Base-by-base conservation (phyloP, 2,888 invertebrate genomes). In the Cyaniris semiargus region DNA sequence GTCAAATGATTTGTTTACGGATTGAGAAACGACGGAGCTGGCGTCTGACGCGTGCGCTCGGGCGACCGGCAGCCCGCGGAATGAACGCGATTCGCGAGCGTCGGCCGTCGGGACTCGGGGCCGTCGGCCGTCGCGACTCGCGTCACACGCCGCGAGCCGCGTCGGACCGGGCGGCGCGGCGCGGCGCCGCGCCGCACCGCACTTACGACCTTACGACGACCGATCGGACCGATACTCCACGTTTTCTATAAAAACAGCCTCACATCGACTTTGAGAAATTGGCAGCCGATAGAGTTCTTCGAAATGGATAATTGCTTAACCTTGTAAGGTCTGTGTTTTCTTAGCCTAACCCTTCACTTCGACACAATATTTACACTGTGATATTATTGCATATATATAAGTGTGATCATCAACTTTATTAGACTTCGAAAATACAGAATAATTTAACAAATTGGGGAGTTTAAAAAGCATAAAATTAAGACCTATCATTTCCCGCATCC, bases 1-100 rank as follows among this genome's bases (percentile, higher is more conserved):
- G 88, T 87, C 84, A 87, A 84, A 83, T 81, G 82, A 86, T 88
- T 90, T 91, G 92, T 92, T 92, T 92, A 89, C 89, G 83, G 82
- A 84, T 82, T 81, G 81, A 80, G 78, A 78, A 79, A 72, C 23
- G 78, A 79, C 79, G 76, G 78, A 77, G 71, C 56, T 56, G 31
- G 78, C 79, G 79, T 80, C 75, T 80, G 77, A 76, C 27, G 76
- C 75, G 77, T 80, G 77, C 80, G 79, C 82, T 80, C 81, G 82
- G 80, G 80, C 84, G 82, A 81, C 83, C 83, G 84, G 83, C 85
- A 82, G 84, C 81, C 83, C 38, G 72, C 72, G 72, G 72, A 74
- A 27, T 53, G 74, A 53, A 72, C 10, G 72, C 21, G 58, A 23
- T 3, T 0, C n/a, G 44, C 70, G 72, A n/a, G 34, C 71, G 34